Base-by-base conservation (phyloP, 2,113 vertebrate genomes). In the Mandrillus leucophaeus region DNA sequence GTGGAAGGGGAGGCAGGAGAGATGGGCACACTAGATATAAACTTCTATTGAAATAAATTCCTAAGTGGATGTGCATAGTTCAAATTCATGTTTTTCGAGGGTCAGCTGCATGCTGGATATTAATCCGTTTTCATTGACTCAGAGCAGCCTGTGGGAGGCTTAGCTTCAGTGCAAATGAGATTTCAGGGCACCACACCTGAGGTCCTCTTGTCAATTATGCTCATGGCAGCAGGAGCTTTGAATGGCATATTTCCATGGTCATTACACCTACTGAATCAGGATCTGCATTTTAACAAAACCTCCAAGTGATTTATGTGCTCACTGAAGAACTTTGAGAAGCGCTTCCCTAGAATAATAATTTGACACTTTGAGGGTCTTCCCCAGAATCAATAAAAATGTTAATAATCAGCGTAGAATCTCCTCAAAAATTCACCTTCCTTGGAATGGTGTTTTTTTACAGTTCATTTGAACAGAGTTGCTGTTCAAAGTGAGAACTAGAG, bases 401-500 rank as follows among this genome's bases (percentile, higher is more conserved):
- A 66, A 8, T 75, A 73, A 52, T 87, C 83, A 40, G 2, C 87
- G n/a, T 12, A 61, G 35, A 4, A 9, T 78, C 64, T 23, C 89
- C 78, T 81, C 66, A 96, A 72, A 94, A 95, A 70, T 23, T 61
- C 50, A 75, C 8, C 35, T 94, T 88, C 68, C 50, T 73, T 17
- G 57, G 30, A 75, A 87, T 79, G 48, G 11, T 57, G 25, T 72
- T 61, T 64, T 30, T 64, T 95, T 50, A 40, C 68, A 88, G 55
- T 94, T 95, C 61, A 75, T 94, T 80, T 94, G 55, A 90, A 43
- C 27, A 92, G 66, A 97, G 50, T 81, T 76, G 50, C 85, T 80
- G 13, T 30, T 93, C 87, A 45, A 16, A 92, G 88, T 78, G 64
- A 97, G 70, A 95, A 97, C 55, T 76, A 90, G 85, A 95, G 55